Base-by-base conservation (phyloP, 1,140 invertebrate genomes). In the Dendroctonus ponderosae region DNA sequence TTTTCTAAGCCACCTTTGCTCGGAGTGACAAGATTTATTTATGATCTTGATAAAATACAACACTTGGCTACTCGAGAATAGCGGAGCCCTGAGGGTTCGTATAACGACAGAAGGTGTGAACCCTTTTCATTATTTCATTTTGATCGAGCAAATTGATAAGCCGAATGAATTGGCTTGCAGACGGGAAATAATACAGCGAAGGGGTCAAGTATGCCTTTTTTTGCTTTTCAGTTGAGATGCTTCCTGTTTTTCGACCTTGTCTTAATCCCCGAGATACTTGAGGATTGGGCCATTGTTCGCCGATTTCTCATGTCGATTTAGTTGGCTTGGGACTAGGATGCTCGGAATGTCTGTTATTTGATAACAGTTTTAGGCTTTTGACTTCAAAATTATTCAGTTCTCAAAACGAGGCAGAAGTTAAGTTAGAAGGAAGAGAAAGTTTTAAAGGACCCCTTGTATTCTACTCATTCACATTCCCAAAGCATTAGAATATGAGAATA, bases 61-160 rank as follows among this genome's bases (percentile, higher is more conserved):
- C 58, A 62, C 59, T 62, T 15, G 42, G 59, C 59, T 62, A 62
- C 59, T 62, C 59, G 59, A 44, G 49, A 50, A 51, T 58, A 51
- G 44, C 42, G 26, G 53, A 40, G 51, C 62, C 53, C 42, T 12
- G 41, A 41, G 62, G 40, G 15, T 51, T 41, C 42, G 52, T 48
- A 62, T 62, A 62, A 62, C 59, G 59, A 57, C 48, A 53, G 64
- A 70, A 70, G 68, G 68, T 70, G 68, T 67, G 68, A 70, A 70
- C 68, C 68, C 68, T 70, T 70, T 70, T 46, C 68, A 59, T 68
- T 68, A 63, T 68, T 58, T 59, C 54, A 70, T 62, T 61, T 50
- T 26, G 62, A 64, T 67, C 54, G 15, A 52, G 61, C 52, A n/a
- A 50, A 42, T 8, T 11, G 59, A 62, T 62, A 62, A 62, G 59